phyloP scores from a whole-genome alignment of 2,797 vertebrate genomes.

The Linurgus olivaceus region DNA sequence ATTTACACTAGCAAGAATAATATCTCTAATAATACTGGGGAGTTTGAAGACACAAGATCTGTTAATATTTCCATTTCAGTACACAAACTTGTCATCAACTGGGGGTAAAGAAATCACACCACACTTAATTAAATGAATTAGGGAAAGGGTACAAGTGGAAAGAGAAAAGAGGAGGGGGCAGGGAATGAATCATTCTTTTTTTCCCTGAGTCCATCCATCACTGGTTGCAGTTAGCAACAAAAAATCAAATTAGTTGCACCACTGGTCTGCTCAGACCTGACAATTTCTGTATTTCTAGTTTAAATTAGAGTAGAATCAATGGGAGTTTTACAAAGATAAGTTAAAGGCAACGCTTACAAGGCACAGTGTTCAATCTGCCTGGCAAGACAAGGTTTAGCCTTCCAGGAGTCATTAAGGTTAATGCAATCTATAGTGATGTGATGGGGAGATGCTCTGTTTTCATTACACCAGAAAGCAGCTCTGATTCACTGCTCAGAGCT shows the following conservation, averaged over 20 bases:
- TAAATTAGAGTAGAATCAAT: constrained; percentile 51
- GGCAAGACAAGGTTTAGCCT: constrained; percentile 29
- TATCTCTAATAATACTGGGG: background rate
- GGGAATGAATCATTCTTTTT: background rate
- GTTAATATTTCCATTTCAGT: constrained; percentile 20
- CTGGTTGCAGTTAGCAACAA: constrained; percentile 21
- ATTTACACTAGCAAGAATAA: constrained; percentile 19
- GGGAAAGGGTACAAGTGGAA: background rate
- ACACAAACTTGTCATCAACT: constrained; percentile 20
- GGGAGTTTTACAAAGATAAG: constrained; percentile 38
- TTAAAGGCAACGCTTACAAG: constrained; percentile 3
- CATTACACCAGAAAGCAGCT: constrained; percentile 42
- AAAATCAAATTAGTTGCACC: constrained; percentile 55
- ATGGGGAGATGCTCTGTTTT: background rate
- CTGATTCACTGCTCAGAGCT: constrained; percentile 38
- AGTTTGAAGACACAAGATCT: background rate
- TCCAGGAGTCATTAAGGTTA: constrained; percentile 59
- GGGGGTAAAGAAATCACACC: background rate
- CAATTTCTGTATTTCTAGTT: constrained; percentile 37
- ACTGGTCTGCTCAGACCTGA: constrained; percentile 31
- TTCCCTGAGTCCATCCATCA: background rate
- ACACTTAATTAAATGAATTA: constrained; percentile 21
- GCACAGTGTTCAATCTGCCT: background rate
- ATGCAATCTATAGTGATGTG: constrained; percentile 41
- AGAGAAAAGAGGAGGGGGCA: background rate